Conservation (phyloP, 2,797 vertebrate species). For the Enteromius argenteus region DNA sequence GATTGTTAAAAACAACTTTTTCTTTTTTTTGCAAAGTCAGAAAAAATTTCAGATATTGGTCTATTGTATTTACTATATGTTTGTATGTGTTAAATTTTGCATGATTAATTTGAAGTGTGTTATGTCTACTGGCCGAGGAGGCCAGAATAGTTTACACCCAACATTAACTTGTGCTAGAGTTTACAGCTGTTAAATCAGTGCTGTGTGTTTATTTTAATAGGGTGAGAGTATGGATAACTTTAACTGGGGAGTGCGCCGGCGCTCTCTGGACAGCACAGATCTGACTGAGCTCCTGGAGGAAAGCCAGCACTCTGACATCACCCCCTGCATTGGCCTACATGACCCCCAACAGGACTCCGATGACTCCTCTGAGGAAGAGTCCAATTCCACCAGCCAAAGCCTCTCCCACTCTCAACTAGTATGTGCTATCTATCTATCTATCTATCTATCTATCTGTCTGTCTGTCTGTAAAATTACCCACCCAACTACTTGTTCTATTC, state of each 20-base stretch:
- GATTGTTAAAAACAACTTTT: too few species aligned
- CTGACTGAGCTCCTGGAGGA: slow-evolving; percentile 93
- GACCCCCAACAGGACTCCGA: slow-evolving; percentile 88
- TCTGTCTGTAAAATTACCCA: background rate
- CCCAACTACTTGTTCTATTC: too few species aligned
- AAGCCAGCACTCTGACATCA: slow-evolving; percentile 92
- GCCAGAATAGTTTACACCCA: background rate
- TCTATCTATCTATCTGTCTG: background rate
- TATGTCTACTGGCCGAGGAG: background rate
- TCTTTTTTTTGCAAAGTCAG: background rate
- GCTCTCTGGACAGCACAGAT: slow-evolving; percentile 96
- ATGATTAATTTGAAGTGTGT: slow-evolving; percentile 13
- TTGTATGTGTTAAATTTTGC: slow-evolving; percentile 35
- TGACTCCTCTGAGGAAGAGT: slow-evolving; percentile 93
- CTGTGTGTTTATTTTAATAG: slow-evolving; percentile 74
- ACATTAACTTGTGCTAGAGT: background rate
- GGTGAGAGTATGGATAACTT: slow-evolving; percentile 98
- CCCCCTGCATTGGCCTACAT: slow-evolving; percentile 90
- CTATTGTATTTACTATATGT: background rate
- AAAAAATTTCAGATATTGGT: background rate
- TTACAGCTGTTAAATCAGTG: background rate
- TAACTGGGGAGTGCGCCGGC: slow-evolving; percentile 97
- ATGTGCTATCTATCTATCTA: slow-evolving; percentile 11
- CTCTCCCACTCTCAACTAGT: slow-evolving; percentile 89
- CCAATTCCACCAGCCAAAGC: slow-evolving; percentile 92